Conservation (phyloP, 2,888 invertebrate species). For the Ornithoptera alexandrae region DNA sequence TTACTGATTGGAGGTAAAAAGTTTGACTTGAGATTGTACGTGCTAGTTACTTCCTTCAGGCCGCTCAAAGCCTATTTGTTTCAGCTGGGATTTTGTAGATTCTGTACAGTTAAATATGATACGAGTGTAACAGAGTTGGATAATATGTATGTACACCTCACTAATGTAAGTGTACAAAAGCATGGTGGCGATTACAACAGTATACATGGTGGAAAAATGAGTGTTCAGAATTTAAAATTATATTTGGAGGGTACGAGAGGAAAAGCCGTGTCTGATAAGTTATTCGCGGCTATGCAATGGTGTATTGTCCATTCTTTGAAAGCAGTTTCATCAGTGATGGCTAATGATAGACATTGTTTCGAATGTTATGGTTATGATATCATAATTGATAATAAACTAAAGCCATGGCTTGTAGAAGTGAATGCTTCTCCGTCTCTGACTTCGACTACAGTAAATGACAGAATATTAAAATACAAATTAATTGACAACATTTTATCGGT, state of each 20-base stretch:
- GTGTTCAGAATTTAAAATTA: conserved; percentile 93
- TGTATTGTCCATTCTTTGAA: conserved; percentile 95
- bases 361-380: conserved; percentile 98
- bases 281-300: conserved; percentile 95
- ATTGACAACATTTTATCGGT: conserved; percentile 96
- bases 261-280: conserved; percentile 90
- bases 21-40: conserved; percentile 95
- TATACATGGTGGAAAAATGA: conserved; percentile 97
- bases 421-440: conserved; percentile 97
- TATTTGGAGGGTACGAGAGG: conserved; percentile 96
- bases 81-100: conserved; percentile 95
- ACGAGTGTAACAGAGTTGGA: conserved; percentile 93
- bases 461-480: conserved; percentile 95
- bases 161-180: conserved; percentile 98
- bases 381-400: conserved; percentile 95
- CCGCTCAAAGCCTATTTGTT: conserved; percentile 96
- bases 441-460: conserved; percentile 95
- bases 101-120: conserved; percentile 97
- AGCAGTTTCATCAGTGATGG: conserved; percentile 96
- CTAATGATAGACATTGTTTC: conserved; percentile 95
- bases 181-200: conserved; percentile 98
- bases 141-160: conserved; percentile 95
- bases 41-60: conserved; percentile 94
- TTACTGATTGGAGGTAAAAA: conserved; percentile 97
- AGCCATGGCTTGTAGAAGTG: conserved; percentile 96